Base-by-base conservation (phyloP, 2,888 invertebrate species). In the Synergus gifuensis region DNA sequence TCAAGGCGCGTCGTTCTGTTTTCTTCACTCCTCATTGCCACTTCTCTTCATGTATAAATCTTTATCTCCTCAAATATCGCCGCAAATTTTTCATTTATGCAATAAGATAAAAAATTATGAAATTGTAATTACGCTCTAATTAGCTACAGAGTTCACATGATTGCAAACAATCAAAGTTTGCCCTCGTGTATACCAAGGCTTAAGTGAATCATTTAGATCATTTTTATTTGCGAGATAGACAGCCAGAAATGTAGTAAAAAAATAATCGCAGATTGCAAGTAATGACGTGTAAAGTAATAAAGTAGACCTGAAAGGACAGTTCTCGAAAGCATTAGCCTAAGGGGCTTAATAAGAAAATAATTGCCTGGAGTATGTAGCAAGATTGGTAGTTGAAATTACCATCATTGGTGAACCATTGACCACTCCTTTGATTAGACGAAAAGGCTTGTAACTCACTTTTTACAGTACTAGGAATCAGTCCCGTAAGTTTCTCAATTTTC, bases 1-100 rank as follows among this genome's bases (percentile, higher is more conserved):
- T 86, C 81, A 80, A 82, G 76, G 69, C 63, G 64, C 73, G 73
- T 54, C 36, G 36, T 40, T 54, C 36, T 73, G 18, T 73, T 40
- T 73, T 54, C 58, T 73, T 60, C 60, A 73, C 76, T 67, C 67
- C 78, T 77, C 69, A 44, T 64, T 40, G 36, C 22, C 44, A 54
- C 49, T 73, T 49, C 40, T 54, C 40, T 16, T 16, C 54, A 7
- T 4, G 36, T 49, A 40, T 1, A 67, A 46, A 14, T 73, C 36
- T 7, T 16, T 46, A 67, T 67, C 67, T 46, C 14, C 14, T 2
- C 18, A 67, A 12, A 73, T 73, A 73, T 73, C 73, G 54, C 54
- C 36, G 14, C 12, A 54, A 73, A 73, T 54, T 40, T 58, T 73
- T 49, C 18, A 73, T 54, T 73, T 58, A 73, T 73, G 54, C 73